Conservation (phyloP, 2,888 invertebrate species). For the Ecliptopera silaceata region DNA sequence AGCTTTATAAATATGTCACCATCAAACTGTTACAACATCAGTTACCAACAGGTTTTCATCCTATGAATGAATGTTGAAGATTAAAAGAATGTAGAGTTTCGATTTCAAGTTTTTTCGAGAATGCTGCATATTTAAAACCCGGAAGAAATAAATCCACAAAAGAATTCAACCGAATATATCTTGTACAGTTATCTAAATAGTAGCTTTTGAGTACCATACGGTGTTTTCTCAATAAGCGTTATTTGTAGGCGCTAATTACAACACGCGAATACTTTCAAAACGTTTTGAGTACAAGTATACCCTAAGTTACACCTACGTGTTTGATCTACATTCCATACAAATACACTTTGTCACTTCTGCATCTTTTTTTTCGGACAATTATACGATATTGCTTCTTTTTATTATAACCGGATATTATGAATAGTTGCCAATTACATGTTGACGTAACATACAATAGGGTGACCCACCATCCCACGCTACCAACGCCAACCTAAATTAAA, state of each 20-base stretch:
- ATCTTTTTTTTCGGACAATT: too few species aligned
- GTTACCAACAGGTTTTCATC: too few species aligned
- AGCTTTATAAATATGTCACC: too few species aligned
- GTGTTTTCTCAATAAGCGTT: slow-evolving; percentile 25
- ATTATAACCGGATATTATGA: too few species aligned
- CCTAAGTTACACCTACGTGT: slow-evolving; percentile 26
- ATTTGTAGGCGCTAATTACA: slow-evolving; percentile 27
- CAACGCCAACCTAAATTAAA: too few species aligned
- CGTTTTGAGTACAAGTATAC: slow-evolving; percentile 20
- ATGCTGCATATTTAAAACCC: not conserved
- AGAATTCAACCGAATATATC: not conserved
- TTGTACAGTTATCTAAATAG: slow-evolving; percentile 20
- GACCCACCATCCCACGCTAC: too few species aligned
- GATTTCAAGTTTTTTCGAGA: not conserved
- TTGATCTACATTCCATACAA: slow-evolving; percentile 14
- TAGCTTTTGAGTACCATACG: slow-evolving; percentile 3
- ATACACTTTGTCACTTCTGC: not conserved
- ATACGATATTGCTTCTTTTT: too few species aligned
- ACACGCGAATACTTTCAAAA: slow-evolving; percentile 28
- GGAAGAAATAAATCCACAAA: slow-evolving; percentile 16
- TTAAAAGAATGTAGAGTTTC: not conserved
- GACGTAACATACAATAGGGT: too few species aligned
- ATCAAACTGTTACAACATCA: not conserved
- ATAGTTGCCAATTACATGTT: too few species aligned
- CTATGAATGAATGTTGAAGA: not conserved